These are phyloP conservation scores for Platysteira castanea DNA, from an alignment of 2,113 vertebrate genomes.

Conservation along the genomic window DNA sequence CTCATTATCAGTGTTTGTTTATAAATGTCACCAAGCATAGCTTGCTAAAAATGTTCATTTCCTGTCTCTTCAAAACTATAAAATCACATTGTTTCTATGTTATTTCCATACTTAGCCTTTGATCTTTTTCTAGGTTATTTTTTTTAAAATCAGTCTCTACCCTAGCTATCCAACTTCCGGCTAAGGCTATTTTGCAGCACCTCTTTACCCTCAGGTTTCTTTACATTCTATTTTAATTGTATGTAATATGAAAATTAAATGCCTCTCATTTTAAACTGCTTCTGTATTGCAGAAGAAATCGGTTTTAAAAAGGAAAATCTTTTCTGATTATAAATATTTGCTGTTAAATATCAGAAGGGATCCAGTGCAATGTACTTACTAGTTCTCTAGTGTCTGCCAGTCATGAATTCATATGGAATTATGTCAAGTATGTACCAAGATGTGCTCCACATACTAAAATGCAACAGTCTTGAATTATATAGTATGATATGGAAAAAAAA, in stretches of 20 bases:
- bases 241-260: not conserved
- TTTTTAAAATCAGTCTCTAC: not conserved
- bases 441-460: not conserved
- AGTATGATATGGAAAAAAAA: not conserved
- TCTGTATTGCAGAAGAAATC: not conserved
- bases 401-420: not conserved
- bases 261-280: not conserved
- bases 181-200: not conserved
- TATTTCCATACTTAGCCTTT: not conserved
- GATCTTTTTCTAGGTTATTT: not conserved
- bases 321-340: not conserved
- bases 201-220: slow-evolving; percentile 2
- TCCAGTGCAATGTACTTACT: not conserved
- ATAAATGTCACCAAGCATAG: slow-evolving; percentile 6
- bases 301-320: not conserved
- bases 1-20: slow-evolving; percentile 27
- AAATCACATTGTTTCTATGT: not conserved
- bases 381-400: not conserved
- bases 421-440: not conserved
- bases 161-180: not conserved
- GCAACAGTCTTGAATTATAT: not conserved
- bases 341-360: not conserved
- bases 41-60: not conserved
- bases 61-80: not conserved
- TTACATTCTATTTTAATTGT: not conserved